Conservation (phyloP, 2,113 vertebrate species). For the Percina caprodes region DNA sequence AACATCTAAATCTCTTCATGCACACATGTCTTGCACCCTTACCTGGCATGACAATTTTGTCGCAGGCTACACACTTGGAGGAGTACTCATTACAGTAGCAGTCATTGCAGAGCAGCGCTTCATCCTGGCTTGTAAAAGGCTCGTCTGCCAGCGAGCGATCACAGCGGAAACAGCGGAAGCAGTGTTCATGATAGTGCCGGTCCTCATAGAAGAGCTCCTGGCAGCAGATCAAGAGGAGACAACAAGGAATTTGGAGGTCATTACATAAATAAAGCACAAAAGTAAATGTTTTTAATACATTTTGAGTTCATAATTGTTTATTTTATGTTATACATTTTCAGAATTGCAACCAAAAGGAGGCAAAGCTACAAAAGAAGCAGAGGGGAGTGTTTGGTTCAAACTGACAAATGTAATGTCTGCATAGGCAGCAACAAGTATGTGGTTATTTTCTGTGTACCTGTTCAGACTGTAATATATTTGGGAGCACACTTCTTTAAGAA, state of each 20-base stretch:
- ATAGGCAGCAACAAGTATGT: constrained; percentile 35
- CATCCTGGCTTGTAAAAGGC: constrained; percentile 96
- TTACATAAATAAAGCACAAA: constrained; percentile 15
- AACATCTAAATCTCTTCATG: neutral
- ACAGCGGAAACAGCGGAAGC: constrained; percentile 97
- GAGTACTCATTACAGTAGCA: constrained; percentile 99
- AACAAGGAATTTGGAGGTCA: constrained; percentile 12
- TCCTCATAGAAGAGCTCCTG: constrained; percentile 99
- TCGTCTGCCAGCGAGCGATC: constrained; percentile 95
- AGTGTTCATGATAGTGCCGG: constrained; percentile 96
- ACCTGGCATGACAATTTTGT: constrained; percentile 99
- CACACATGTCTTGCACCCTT: constrained; percentile 37
- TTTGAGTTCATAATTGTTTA: neutral
- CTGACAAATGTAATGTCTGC: constrained; percentile 34
- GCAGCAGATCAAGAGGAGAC: constrained; percentile 3
- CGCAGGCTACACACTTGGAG: constrained; percentile 94
- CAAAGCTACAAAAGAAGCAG: constrained; percentile 24
- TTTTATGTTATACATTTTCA: constrained; percentile 3
- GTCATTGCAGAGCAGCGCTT: constrained; percentile 94
- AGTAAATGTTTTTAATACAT: too few relatives aligned
- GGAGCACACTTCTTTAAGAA: constrained; percentile 2
- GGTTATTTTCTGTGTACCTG: neutral
- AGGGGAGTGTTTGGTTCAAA: constrained; percentile 41
- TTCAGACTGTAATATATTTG: neutral
- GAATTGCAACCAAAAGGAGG: neutral